Evolutionary conservation across 2,888 invertebrate genomes (phyloP), one percentile per base, ranked within the genome.

Genomic region (Candidula unifasciata): DNA sequence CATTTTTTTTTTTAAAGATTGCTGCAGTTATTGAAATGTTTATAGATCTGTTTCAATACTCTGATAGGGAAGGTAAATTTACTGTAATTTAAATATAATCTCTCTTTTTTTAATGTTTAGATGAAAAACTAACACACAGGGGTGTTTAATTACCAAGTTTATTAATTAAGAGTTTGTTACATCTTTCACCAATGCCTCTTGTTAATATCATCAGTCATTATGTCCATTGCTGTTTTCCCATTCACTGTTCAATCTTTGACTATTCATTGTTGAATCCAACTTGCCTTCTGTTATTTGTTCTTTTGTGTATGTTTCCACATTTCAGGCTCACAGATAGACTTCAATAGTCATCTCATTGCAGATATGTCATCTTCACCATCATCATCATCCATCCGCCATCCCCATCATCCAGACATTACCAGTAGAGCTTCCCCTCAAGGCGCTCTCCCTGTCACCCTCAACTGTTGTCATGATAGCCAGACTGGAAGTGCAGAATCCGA

Each of bases 401-500:
- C 81, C 69, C 54, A 60, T 54, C 44, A 78, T 73, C 85, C 37
- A 35, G 79, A 80, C 18, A 64, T 64, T 35, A 80, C 33, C 66
- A 37, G 21, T 57, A 85, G 76, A 69, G 44, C 69, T 60, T 44
- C 81, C 24, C 64, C 74, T 10, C 85, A 77, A 54, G 81, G 77
- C 1, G 77, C 69, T 8, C 78, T 85, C 3, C 85, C 85, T 33
- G 69, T 66, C 37, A 81, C 81, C 35, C 77, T 85, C 16, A 85
- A 85, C 60, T 85, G 85, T 78, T 85, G 85, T 35, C 69, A 85
- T 77, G 77, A 85, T 57, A 85, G 27, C 64, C 85, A 85, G 52
- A 81, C 85, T 44, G 81, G 81, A 10, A 85, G 80, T 27, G 84
- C 84, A 18, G 85, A 84, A 27, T 80, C 83, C 52, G 90, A 91